Base-by-base conservation (phyloP, 1,140 invertebrate species). In the Drosophila lini region DNA sequence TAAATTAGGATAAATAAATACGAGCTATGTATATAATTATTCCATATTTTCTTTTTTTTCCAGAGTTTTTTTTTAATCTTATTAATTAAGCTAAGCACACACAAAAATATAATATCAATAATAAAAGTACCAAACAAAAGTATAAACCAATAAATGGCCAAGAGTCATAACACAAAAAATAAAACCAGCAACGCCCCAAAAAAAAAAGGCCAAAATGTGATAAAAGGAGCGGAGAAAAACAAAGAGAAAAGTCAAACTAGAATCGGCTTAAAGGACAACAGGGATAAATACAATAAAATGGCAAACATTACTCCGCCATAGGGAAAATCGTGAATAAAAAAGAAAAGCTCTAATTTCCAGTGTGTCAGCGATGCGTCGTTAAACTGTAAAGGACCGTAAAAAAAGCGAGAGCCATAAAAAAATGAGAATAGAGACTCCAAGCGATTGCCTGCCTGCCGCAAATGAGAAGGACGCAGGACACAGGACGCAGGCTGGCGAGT, bases 311-410 rank as follows among this genome's bases (percentile, higher is more conserved):
- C 80, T 77, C 73, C 52, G 76, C 48, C 75, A 78, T 83, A 74
- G 55, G 52, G 47, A 53, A 76, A 85, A 83, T 85, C 82, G 80
- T 85, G 81, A 85, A 85, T 85, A 84, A n/a, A 7, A 15, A 40
- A 22, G 22, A 22, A 22, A 56, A 68, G 47, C 19, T 68, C 64
- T 36, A 40, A 44, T 44, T 64, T 53, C 16, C 22, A 25, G 31
- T 88, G 63, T 83, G 76, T 68, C 83, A 88, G 80, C 83, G 81
- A 89, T 89, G 84, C 70, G 80, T 89, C 84, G 84, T 89, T 89
- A 89, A 89, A 84, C 84, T 89, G 84, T 81, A 83, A 89, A 89
- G 76, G 84, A 78, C 84, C 80, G 84, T 89, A 89, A 89, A 85
- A 78, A 84, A 79, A 65, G 52, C 55, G 42, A 57, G 50, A 57